These are phyloP conservation scores for Macrotus californicus DNA, from an alignment of 2,113 vertebrate genomes.

Conservation along the genomic window DNA sequence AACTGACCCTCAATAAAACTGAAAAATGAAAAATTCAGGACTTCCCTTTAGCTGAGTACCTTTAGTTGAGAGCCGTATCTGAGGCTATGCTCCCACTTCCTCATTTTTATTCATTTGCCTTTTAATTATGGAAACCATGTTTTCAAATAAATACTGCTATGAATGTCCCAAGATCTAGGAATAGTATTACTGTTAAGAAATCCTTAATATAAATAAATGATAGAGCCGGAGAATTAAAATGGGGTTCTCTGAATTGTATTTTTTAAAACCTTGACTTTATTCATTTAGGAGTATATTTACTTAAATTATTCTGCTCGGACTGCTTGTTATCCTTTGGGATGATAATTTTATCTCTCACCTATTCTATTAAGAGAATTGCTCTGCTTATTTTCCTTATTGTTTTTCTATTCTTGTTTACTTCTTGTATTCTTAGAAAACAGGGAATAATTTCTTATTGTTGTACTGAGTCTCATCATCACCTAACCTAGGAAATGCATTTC, in stretches of 20 bases:
- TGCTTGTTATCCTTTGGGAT: not conserved
- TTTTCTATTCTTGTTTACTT: conserved; percentile 22
- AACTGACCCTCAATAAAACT: not conserved
- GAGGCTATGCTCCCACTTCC: not conserved
- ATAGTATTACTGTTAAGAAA: not conserved
- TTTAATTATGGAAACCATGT: not conserved
- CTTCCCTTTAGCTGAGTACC: not conserved
- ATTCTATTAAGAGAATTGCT: conserved; percentile 2
- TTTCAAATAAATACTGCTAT: not conserved
- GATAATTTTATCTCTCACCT: not conserved
- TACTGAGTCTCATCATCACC: not conserved
- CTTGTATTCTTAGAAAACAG: not conserved
- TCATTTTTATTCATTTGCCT: not conserved
- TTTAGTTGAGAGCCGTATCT: not conserved
- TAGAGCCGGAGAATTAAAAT: not conserved
- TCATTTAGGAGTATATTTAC: not conserved
- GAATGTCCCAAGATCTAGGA: not conserved
- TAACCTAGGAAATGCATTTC: not conserved
- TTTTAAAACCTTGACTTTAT: not conserved
- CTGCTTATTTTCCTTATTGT: not conserved
- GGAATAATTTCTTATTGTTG: not conserved
- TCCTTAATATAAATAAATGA: not conserved
- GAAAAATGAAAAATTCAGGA: not conserved
- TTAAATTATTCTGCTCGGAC: not conserved
- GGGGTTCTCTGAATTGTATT: not conserved